These are phyloP conservation scores for Mechanitis messenoides DNA, from an alignment of 2,888 invertebrate genomes.

Conservation along the genomic window DNA sequence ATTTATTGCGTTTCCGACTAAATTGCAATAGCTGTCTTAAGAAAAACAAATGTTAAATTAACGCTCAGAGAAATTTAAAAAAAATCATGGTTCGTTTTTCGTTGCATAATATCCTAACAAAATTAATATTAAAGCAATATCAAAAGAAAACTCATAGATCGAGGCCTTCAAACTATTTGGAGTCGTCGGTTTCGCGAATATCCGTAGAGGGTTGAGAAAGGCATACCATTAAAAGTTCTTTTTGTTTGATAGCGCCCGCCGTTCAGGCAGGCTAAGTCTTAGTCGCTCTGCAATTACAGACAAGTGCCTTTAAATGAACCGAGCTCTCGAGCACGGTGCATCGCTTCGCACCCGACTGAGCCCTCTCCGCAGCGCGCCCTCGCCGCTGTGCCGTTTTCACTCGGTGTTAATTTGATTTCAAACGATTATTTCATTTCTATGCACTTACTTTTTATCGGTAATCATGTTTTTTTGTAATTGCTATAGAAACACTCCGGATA, in stretches of 20 bases:
- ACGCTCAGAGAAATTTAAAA: neutral
- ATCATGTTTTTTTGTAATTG: neutral
- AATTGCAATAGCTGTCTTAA: conserved; percentile 61
- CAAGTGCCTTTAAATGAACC: conserved; percentile 76
- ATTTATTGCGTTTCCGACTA: conserved; percentile 71
- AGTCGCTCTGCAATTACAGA: conserved; percentile 74
- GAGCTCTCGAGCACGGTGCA: conserved; percentile 74
- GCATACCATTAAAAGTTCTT: conserved; percentile 69
- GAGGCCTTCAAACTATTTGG: conserved; percentile 32
- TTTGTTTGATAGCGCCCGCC: conserved; percentile 63
- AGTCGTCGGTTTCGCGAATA: conserved; percentile 23
- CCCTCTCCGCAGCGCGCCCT: conserved; percentile 46
- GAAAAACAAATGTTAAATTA: conserved; percentile 23
- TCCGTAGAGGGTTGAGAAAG: conserved; percentile 46
- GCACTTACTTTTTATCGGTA: conserved; percentile 16
- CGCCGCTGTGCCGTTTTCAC: conserved; percentile 49
- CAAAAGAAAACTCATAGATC: conserved; percentile 33
- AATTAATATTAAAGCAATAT: conserved; percentile 19
- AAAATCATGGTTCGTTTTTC: neutral
- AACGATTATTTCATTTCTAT: conserved; percentile 43
- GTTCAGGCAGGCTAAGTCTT: conserved; percentile 65
- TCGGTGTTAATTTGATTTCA: conserved; percentile 62
- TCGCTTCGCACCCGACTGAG: conserved; percentile 63
- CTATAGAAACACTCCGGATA: neutral
- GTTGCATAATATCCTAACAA: neutral